Evolutionary conservation across 2,888 invertebrate genomes (phyloP).

Genomic region (Amphipoea oculea): DNA sequence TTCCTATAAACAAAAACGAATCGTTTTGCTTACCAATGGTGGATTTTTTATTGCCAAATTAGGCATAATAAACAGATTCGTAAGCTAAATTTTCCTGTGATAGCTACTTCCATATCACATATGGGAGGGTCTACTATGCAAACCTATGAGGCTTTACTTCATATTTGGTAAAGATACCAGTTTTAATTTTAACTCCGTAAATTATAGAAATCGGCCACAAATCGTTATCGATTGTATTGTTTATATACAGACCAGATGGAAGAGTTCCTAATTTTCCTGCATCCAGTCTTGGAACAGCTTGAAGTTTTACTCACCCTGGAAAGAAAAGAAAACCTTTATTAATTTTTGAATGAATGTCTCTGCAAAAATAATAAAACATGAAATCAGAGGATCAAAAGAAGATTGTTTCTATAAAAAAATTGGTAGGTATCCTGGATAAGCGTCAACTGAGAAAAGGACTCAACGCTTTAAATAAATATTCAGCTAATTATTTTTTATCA

Average conservation of each 20-base stretch:
- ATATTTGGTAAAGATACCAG: too few relatives aligned
- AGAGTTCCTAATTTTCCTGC: neutral
- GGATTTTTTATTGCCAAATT: too few relatives aligned
- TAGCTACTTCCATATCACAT: neutral
- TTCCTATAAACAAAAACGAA: too few relatives aligned
- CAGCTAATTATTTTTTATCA: neutral
- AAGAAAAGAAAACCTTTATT: slow-evolving; percentile 23
- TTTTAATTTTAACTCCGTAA: too few relatives aligned
- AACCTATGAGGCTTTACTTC: neutral
- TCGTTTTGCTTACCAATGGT: too few relatives aligned
- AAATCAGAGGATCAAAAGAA: neutral
- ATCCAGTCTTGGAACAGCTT: slow-evolving; percentile 4
- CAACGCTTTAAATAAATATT: slow-evolving; percentile 20
- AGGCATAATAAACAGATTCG: neutral
- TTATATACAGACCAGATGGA: slow-evolving; percentile 22
- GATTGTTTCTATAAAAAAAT: neutral
- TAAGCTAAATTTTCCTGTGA: neutral
- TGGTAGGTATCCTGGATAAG: neutral
- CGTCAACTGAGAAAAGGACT: neutral
- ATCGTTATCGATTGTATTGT: neutral
- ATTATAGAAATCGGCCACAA: neutral
- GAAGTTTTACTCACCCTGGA: slow-evolving; percentile 47
- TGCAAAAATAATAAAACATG: neutral
- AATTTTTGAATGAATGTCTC: neutral
- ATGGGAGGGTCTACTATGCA: neutral